Percentiles rank a stretch among this genome's conserved stretches.
Evolutionary conservation across 2,888 invertebrate genomes (phyloP).

Genomic region (Boloria euphrosyne): DNA sequence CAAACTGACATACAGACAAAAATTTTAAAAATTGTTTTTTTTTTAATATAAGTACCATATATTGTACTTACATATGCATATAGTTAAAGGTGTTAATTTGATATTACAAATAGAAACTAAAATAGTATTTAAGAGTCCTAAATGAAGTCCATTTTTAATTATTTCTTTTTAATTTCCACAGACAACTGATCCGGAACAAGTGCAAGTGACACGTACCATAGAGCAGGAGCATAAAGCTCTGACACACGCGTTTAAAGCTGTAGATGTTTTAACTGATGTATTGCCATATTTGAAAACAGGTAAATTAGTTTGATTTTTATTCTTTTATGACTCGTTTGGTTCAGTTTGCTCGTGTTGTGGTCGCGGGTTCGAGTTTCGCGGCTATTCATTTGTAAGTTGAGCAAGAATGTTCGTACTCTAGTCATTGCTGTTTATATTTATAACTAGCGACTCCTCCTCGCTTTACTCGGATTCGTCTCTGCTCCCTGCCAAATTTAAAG

Average conservation of each 20-base stretch:
- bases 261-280: slow-evolving; percentile 48
- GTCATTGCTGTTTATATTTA: no score
- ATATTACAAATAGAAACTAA: not conserved
- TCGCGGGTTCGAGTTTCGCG: slow-evolving; percentile 14
- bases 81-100: no score
- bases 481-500: no score
- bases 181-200: slow-evolving; percentile 51
- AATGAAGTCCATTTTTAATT: not conserved
- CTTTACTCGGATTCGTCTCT: no score
- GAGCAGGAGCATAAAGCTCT: slow-evolving; percentile 57
- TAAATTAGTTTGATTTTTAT: slow-evolving; percentile 35
- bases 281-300: slow-evolving; percentile 46
- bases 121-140: not conserved
- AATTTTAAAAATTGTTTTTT: no score
- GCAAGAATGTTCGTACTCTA: no score
- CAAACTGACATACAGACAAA: no score
- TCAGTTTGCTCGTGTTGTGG: not conserved
- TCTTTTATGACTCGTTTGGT: not conserved
- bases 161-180: not conserved
- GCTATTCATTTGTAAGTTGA: no score
- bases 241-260: slow-evolving; percentile 49
- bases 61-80: no score
- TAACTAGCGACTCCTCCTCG: no score
- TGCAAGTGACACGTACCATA: slow-evolving; percentile 49
- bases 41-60: no score